Percentiles rank a stretch among this genome's conserved stretches.
These are phyloP conservation scores for Ptiloglossa arizonensis DNA, from an alignment of 1,140 invertebrate species.

Conservation along the genomic window DNA sequence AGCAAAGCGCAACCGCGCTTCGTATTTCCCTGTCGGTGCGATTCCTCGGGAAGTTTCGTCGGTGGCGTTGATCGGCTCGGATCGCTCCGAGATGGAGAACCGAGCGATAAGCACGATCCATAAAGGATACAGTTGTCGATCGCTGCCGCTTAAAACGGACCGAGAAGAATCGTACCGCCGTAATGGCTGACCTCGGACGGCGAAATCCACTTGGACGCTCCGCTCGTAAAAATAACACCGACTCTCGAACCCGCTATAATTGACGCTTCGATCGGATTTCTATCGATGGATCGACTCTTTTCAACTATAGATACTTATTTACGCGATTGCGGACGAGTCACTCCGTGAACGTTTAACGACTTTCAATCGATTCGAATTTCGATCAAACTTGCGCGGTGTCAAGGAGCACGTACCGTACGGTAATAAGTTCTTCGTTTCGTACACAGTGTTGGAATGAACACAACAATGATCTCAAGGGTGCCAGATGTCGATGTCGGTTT, in stretches of 20 bases:
- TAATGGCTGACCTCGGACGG: not conserved
- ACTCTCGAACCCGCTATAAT: not conserved
- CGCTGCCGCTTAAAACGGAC: not conserved
- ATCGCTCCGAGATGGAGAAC: not conserved
- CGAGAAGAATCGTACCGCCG: not conserved
- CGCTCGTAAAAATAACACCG: not conserved
- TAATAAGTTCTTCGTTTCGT: too few relatives aligned
- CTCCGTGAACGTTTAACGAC: too few relatives aligned
- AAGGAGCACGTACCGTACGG: too few relatives aligned
- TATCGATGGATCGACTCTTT: too few relatives aligned
- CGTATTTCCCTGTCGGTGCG: not conserved
- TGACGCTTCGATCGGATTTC: too few relatives aligned
- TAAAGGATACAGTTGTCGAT: conserved; percentile 5
- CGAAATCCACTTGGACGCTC: not conserved
- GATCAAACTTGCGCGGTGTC: too few relatives aligned
- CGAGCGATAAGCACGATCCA: not conserved
- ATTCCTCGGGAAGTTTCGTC: not conserved
- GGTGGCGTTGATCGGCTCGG: not conserved
- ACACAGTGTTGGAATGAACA: too few relatives aligned
- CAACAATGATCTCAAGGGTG: too few relatives aligned
- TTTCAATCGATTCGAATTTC: too few relatives aligned
- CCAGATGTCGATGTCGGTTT: too few relatives aligned
- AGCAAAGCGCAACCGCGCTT: not conserved
- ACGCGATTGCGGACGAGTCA: too few relatives aligned
- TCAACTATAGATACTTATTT: too few relatives aligned